phyloP scores from a whole-genome alignment of 2,888 invertebrate species.

The Apoderus coryli region DNA sequence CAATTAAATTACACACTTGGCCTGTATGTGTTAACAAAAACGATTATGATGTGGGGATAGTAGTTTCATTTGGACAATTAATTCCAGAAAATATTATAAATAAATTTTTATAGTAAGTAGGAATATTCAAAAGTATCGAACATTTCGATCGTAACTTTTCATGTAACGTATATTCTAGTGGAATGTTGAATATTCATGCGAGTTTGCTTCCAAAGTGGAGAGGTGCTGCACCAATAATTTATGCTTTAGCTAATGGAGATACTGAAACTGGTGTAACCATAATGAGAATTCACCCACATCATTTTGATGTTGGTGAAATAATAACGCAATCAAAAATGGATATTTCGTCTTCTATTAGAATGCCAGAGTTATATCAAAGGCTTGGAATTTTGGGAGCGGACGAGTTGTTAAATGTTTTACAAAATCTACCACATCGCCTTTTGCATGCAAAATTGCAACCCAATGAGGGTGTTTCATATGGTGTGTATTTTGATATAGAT shows the following conservation, averaged over 20 bases:
- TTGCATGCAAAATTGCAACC: constrained; percentile 44
- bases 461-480: constrained; percentile 48
- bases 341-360: constrained; percentile 42
- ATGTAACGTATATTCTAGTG: constrained; percentile 50
- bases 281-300: constrained; percentile 70
- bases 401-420: constrained; percentile 47
- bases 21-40: constrained; percentile 26
- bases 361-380: constrained; percentile 48
- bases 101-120: constrained; percentile 66
- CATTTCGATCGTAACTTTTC: no score
- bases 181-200: constrained; percentile 88
- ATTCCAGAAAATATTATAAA: constrained; percentile 64
- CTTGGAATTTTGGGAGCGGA: constrained; percentile 55
- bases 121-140: constrained; percentile 6
- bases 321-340: constrained; percentile 41
- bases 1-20: constrained; percentile 39
- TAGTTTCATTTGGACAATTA: constrained; percentile 87
- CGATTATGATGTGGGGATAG: constrained; percentile 71
- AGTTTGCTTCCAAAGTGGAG: constrained; percentile 85
- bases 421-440: constrained; percentile 44
- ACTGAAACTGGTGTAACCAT: constrained; percentile 67
- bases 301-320: constrained; percentile 69
- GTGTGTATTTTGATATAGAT: no score
- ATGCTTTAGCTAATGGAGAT: constrained; percentile 76
- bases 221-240: constrained; percentile 83